Evolutionary conservation across 2,888 invertebrate species (phyloP).

Genomic region (Phyto melanocephala): DNA sequence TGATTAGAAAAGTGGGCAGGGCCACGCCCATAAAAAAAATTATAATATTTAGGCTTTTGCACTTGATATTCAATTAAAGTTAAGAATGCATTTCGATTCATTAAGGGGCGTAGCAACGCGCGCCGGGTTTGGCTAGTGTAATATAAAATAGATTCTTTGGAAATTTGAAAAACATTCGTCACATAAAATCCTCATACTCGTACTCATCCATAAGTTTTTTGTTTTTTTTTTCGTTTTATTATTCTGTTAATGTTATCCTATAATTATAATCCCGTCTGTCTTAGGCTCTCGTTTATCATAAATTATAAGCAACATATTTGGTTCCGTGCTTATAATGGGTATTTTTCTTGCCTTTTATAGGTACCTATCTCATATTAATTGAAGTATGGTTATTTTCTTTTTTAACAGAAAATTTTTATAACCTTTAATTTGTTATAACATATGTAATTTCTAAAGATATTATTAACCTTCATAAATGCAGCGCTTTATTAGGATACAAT

Average conservation of each 20-base stretch:
- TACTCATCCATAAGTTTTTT: background rate
- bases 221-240: conserved; percentile 8
- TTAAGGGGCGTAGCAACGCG: too few relatives aligned
- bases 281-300: background rate
- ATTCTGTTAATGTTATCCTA: conserved; percentile 18
- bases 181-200: conserved; percentile 13
- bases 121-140: too few relatives aligned
- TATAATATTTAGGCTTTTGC: too few relatives aligned
- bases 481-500: conserved; percentile 30
- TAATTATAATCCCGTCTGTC: conserved; percentile 55
- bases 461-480: conserved; percentile 21
- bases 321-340: background rate
- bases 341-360: too few relatives aligned
- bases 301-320: conserved; percentile 14
- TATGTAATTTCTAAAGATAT: conserved; percentile 18
- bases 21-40: too few relatives aligned
- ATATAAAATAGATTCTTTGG: conserved; percentile 46
- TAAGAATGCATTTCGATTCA: too few relatives aligned
- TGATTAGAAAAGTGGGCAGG: too few relatives aligned
- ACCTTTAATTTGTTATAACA: conserved; percentile 35
- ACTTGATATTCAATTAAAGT: too few relatives aligned
- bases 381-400: conserved; percentile 3
- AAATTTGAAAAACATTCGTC: conserved; percentile 37
- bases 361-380: too few relatives aligned
- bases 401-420: background rate